phyloP scores from a whole-genome alignment of 2,888 invertebrate genomes.

The Dendrolimus pini region DNA sequence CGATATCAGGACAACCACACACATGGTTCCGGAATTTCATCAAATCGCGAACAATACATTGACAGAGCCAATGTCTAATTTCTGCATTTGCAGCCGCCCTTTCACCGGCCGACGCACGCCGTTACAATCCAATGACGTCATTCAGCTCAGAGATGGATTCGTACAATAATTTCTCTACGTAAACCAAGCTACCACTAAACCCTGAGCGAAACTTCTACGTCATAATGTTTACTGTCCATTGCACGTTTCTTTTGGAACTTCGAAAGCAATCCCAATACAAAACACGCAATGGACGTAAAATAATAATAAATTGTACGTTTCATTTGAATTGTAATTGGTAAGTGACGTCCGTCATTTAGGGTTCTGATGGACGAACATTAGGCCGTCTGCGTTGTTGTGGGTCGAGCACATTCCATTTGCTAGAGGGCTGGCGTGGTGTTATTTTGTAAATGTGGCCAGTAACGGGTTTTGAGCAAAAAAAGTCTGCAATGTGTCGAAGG shows the following conservation, averaged over 20 bases:
- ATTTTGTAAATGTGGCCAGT: conserved; percentile 54
- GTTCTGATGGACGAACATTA: conserved; percentile 71
- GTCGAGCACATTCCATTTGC: conserved; percentile 56
- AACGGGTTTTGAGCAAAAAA: conserved; percentile 46
- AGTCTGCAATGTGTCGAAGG: conserved; percentile 46
- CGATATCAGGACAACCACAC: conserved; percentile 26
- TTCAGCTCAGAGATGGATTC: conserved; percentile 69
- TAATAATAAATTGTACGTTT: not conserved
- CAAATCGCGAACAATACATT: conserved; percentile 21
- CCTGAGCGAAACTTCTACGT: not conserved
- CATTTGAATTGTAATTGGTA: conserved; percentile 45
- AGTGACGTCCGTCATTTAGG: conserved; percentile 71
- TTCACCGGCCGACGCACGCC: conserved; percentile 47
- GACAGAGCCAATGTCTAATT: conserved; percentile 39
- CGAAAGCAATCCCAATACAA: not conserved
- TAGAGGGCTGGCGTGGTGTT: conserved; percentile 59
- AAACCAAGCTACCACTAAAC: conserved; percentile 27
- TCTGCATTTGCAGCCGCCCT: conserved; percentile 33
- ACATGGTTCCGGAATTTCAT: conserved; percentile 26
- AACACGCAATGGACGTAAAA: conserved; percentile 27
- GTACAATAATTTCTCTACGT: conserved; percentile 67
- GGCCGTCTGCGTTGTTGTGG: conserved; percentile 65
- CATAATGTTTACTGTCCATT: conserved; percentile 24
- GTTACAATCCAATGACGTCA: conserved; percentile 71
- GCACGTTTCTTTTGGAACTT: conserved; percentile 10